Percentiles rank a stretch among this genome's conserved stretches.
Conservation (phyloP, 2,797 vertebrate genomes). For the Alauda arvensis region DNA sequence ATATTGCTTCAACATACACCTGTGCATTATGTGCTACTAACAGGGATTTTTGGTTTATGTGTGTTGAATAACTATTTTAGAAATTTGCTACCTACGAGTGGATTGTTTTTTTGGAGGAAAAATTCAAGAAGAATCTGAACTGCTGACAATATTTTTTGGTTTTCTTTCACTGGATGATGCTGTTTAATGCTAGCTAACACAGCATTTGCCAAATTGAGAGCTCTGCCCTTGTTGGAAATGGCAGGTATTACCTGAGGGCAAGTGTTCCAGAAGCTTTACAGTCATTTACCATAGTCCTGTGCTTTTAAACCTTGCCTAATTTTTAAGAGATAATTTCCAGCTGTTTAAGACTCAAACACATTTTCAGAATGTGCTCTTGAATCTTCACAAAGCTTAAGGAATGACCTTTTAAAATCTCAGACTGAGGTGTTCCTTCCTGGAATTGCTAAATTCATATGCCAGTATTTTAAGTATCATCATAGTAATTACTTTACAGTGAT, state of each 20-base stretch:
- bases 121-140: neutral
- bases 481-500: neutral
- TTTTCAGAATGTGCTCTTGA: neutral
- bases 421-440: neutral
- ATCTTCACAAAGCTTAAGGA: neutral
- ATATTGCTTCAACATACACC: neutral
- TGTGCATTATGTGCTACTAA: neutral
- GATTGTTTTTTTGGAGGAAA: neutral
- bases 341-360: neutral
- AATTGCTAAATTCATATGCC: neutral
- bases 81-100: neutral
- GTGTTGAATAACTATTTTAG: neutral
- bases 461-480: neutral
- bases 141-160: neutral
- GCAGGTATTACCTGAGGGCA: neutral
- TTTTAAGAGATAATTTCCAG: neutral
- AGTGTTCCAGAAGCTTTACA: neutral
- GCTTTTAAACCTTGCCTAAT: neutral
- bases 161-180: neutral
- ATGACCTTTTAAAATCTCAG: neutral
- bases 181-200: neutral
- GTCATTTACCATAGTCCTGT: neutral
- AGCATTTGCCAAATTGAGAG: neutral
- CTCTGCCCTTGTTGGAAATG: neutral
- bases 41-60: neutral